phyloP scores from a whole-genome alignment of 2,888 invertebrate species.

The Halocaridina rubra region DNA sequence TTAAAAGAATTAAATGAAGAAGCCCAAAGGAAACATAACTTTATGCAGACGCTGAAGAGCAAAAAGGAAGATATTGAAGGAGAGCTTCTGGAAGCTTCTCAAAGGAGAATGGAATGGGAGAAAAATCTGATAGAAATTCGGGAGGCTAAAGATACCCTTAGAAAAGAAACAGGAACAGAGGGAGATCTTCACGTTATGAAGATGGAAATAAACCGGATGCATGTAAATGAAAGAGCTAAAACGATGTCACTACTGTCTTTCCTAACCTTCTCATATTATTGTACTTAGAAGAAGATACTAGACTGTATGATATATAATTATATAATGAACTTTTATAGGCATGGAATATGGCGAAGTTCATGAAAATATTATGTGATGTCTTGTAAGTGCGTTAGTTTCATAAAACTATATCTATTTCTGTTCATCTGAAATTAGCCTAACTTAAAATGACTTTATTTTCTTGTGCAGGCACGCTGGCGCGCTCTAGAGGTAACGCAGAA shows the following conservation, averaged over 20 bases:
- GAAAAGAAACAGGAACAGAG: constrained; percentile 44
- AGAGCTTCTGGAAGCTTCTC: constrained; percentile 28
- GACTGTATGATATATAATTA: too few species aligned
- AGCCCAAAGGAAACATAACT: constrained; percentile 2
- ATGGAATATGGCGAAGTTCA: too few species aligned
- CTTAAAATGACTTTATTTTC: too few species aligned
- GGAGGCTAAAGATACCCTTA: constrained; percentile 34
- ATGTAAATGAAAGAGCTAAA: too few species aligned
- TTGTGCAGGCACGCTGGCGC: constrained; percentile 48
- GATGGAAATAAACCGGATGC: constrained; percentile 58
- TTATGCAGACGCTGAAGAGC: not conserved
- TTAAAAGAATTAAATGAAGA: constrained; percentile 39
- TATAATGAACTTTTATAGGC: too few species aligned
- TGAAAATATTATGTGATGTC: too few species aligned
- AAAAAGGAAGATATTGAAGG: constrained; percentile 30
- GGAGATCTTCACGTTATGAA: constrained; percentile 58
- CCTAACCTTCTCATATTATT: too few species aligned
- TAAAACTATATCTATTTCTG: too few species aligned
- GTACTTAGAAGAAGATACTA: too few species aligned
- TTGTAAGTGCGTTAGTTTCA: too few species aligned
- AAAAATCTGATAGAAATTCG: constrained; percentile 21
- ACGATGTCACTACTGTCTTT: too few species aligned
- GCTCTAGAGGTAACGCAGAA: constrained; percentile 49
- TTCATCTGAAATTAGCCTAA: too few species aligned
- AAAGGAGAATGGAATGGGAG: constrained; percentile 43